phyloP scores from a whole-genome alignment of 2,113 vertebrate species.

The Ochotona princeps region DNA sequence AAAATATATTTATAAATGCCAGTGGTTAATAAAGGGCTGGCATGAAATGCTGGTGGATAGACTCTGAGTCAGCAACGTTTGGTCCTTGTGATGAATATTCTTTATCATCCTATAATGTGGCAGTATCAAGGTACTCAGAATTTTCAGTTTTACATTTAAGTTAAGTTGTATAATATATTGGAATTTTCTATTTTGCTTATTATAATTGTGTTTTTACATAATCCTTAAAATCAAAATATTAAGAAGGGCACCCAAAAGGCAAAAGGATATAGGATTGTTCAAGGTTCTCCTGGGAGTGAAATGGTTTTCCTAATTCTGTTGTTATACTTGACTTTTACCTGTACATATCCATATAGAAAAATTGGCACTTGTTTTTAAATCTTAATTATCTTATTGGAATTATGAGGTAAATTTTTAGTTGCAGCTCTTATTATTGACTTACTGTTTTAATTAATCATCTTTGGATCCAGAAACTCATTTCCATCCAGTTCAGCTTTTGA shows the following conservation, averaged over 20 bases:
- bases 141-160: too few species aligned
- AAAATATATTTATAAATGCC: neutral
- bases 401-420: neutral
- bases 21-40: too few species aligned
- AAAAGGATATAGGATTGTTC: neutral
- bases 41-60: accelerated
- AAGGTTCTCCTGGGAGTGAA: neutral
- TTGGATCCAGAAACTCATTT: neutral
- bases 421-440: neutral
- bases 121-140: too few species aligned
- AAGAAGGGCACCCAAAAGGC: neutral
- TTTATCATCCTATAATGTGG: neutral
- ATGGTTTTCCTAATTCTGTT: neutral
- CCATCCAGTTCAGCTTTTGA: neutral
- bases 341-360: neutral
- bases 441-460: neutral
- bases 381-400: neutral
- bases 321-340: too few species aligned
- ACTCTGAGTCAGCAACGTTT: accelerated
- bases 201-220: neutral
- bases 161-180: too few species aligned
- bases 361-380: neutral
- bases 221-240: neutral
- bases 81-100: neutral
- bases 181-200: neutral